Evolutionary conservation across 2,888 invertebrate species (phyloP).

Genomic region (Allolobophora icterica): DNA sequence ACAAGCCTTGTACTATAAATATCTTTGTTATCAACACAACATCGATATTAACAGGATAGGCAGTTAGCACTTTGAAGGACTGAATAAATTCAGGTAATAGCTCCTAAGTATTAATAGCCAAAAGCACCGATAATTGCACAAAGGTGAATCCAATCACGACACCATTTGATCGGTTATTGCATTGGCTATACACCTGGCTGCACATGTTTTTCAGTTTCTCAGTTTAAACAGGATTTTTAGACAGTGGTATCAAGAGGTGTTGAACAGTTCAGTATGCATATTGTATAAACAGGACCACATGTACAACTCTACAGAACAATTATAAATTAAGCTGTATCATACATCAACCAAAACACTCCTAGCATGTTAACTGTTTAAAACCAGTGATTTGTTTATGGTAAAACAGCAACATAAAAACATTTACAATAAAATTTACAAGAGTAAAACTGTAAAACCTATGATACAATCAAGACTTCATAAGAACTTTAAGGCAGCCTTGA

Average conservation of each 20-base stretch:
- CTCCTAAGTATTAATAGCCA: neutral
- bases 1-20: neutral
- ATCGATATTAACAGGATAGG: neutral
- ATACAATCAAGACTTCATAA: neutral
- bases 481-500: neutral
- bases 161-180: neutral
- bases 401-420: neutral
- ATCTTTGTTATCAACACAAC: neutral
- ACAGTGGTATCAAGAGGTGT: neutral
- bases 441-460: neutral
- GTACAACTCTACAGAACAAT: conserved; percentile 1
- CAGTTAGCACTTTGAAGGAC: neutral
- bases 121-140: neutral
- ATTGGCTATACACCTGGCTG: too few species aligned
- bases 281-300: neutral
- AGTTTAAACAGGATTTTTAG: neutral
- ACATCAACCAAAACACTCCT: neutral
- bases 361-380: neutral
- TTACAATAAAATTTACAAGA: neutral
- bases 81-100: neutral
- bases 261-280: neutral
- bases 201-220: neutral
- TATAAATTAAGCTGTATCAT: neutral
- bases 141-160: too few species aligned
- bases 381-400: neutral